Evolutionary conservation across 2,797 vertebrate species (phyloP).

Genomic region (Gadopsis marmoratus): DNA sequence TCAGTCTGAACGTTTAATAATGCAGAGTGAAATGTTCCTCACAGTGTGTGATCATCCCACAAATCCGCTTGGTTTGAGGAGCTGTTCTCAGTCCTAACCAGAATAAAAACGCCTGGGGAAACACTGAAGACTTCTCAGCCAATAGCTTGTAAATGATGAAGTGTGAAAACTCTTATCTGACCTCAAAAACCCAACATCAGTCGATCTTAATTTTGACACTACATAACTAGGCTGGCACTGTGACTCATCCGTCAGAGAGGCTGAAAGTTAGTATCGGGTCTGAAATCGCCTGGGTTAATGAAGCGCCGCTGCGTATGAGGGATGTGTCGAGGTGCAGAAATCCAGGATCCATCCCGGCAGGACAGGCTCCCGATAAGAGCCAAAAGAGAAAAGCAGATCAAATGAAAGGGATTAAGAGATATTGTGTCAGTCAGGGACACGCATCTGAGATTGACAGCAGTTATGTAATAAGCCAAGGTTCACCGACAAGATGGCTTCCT

Average conservation of each 20-base stretch:
- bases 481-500: slow-evolving; percentile 22
- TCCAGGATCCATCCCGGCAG: slow-evolving; percentile 28
- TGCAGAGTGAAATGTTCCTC: slow-evolving; percentile 28
- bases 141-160: slow-evolving; percentile 46
- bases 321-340: slow-evolving; percentile 14
- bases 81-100: slow-evolving; percentile 13
- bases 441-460: slow-evolving; percentile 47
- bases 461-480: slow-evolving; percentile 21
- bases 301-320: slow-evolving; percentile 36
- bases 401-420: slow-evolving; percentile 47
- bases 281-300: slow-evolving; percentile 56
- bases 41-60: slow-evolving; percentile 6
- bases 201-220: slow-evolving; percentile 57
- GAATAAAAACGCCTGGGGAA: not conserved
- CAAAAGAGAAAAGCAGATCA: slow-evolving; percentile 43
- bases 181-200: slow-evolving; percentile 54
- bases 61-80: slow-evolving; percentile 18
- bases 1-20: not conserved
- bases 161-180: slow-evolving; percentile 54
- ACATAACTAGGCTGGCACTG: slow-evolving; percentile 31
- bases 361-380: slow-evolving; percentile 45
- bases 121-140: slow-evolving; percentile 16
- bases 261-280: slow-evolving; percentile 36
- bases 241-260: slow-evolving; percentile 38
- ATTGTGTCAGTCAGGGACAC: slow-evolving; percentile 41